Base-by-base conservation (phyloP, 1,140 invertebrate species). In the Brachionus rubens region DNA sequence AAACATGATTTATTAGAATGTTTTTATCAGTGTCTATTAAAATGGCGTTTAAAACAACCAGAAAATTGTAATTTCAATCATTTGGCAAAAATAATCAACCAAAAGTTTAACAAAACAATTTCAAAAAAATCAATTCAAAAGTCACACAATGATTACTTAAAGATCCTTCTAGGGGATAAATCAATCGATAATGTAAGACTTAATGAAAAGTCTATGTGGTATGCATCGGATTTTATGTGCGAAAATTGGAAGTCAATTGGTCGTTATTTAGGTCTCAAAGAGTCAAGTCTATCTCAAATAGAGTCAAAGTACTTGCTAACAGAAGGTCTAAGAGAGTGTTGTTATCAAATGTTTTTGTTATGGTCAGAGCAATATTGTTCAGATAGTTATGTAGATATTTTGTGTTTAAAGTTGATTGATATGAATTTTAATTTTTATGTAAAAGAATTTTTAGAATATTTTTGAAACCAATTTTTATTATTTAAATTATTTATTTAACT, bases 401-500 rank as follows among this genome's bases (percentile, higher is more conserved):
- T 72, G 19, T 36, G 28, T n/a, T 50, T 54, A 19, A 48, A 54
- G 36, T 26, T 72, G 16, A 72, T 72, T 9, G 46, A 48, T 10
- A 50, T 72, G 68, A 48, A 41, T 72, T 72, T 72, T 36, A 72
- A 72, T 26, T 72, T 50, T 40, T 72, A 52, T 72, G 68, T 46
- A 1, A 43, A 43, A 14, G 16, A 65, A 65, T 65, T 65, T 0
- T 24, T 65, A 26, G 59, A 65, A 14, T 24, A 24, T 65, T 65
- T 65, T 46, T 65, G 3, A 26, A 26, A 36, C n/a, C n/a, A n/a
- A 36, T 56, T 21, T 54, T 54, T 12, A 9, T 36, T 36, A 28
- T 54, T 54, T 54, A n/a, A n/a, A n/a, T n/a, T n/a, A n/a, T n/a
- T n/a, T n/a, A n/a, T n/a, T n/a, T n/a, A n/a, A n/a, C n/a, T n/a